Percentiles rank a stretch among this genome's conserved stretches.
Conservation (phyloP, 2,888 invertebrate genomes). For the Eupithecia tripunctaria region DNA sequence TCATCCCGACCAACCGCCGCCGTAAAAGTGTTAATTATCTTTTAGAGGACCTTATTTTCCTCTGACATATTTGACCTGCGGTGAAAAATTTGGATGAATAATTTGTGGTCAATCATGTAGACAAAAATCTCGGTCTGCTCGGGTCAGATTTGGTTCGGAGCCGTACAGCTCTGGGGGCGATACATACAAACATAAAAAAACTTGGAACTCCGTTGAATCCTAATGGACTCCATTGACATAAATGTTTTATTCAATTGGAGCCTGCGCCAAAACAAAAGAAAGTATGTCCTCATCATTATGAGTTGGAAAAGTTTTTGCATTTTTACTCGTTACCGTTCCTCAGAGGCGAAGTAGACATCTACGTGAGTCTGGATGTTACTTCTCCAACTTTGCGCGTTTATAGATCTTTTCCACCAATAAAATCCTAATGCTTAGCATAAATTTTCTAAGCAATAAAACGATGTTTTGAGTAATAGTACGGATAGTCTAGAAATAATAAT, state of each 20-base stretch:
- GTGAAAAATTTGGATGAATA: constrained; percentile 47
- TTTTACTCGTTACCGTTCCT: constrained; percentile 71
- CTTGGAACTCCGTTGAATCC: constrained; percentile 70
- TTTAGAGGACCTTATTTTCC: constrained; percentile 73
- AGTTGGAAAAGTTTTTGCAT: constrained; percentile 76
- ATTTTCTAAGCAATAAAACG: background rate
- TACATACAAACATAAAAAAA: constrained; percentile 67
- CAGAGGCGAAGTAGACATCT: constrained; percentile 59
- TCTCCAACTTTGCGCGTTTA: constrained; percentile 33
- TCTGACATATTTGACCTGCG: constrained; percentile 57
- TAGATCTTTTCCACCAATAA: constrained; percentile 28
- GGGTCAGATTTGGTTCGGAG: constrained; percentile 49
- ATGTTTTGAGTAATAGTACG: background rate
- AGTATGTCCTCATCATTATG: constrained; percentile 78
- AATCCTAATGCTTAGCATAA: constrained; percentile 21
- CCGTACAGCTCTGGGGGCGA: constrained; percentile 50
- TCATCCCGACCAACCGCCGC: constrained; percentile 80
- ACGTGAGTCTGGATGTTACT: constrained; percentile 47
- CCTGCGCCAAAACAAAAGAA: constrained; percentile 79
- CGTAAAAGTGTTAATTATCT: constrained; percentile 84
- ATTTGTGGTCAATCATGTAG: constrained; percentile 25
- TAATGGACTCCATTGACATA: constrained; percentile 81
- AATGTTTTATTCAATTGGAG: constrained; percentile 82
- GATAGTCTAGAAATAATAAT: background rate
- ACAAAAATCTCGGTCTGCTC: constrained; percentile 41